phyloP scores from a whole-genome alignment of 2,888 invertebrate species.

The Altica lythri region DNA sequence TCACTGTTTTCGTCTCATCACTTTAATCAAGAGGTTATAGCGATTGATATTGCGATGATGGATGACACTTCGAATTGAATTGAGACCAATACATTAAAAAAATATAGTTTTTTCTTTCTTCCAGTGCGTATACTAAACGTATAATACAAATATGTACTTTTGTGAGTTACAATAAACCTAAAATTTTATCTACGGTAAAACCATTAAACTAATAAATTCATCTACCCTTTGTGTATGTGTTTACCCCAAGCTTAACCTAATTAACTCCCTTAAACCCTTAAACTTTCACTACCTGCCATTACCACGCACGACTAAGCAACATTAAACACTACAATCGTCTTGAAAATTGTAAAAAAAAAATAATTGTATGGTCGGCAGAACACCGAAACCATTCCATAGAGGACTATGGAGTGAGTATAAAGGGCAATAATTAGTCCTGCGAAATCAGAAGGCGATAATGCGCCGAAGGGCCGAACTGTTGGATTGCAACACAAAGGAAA shows the following conservation, averaged over 20 bases:
- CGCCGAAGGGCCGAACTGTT: slow-evolving; percentile 43
- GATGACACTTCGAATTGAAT: slow-evolving; percentile 18
- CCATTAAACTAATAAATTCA: neutral
- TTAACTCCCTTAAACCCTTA: neutral
- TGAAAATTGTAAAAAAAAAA: slow-evolving; percentile 21
- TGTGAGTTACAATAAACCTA: no score
- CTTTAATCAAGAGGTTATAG: slow-evolving; percentile 15
- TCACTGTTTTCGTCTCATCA: slow-evolving; percentile 24
- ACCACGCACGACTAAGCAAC: slow-evolving; percentile 11
- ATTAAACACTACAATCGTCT: slow-evolving; percentile 12
- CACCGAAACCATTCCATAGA: slow-evolving; percentile 14
- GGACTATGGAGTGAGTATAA: slow-evolving; percentile 20
- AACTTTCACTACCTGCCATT: slow-evolving; percentile 11
- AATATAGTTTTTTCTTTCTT: no score
- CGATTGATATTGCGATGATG: slow-evolving; percentile 25
- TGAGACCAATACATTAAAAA: slow-evolving; percentile 20
- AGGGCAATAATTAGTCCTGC: slow-evolving; percentile 47
- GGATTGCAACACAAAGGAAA: slow-evolving; percentile 53
- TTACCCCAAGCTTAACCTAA: neutral
- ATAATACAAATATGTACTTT: no score
- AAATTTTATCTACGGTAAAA: no score
- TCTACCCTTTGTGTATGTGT: neutral
- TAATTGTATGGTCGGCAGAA: slow-evolving; percentile 23
- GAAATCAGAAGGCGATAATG: slow-evolving; percentile 51
- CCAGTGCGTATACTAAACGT: no score